These are phyloP conservation scores for Nothocercus julius DNA, from an alignment of 2,113 vertebrate species.

Conservation along the genomic window DNA sequence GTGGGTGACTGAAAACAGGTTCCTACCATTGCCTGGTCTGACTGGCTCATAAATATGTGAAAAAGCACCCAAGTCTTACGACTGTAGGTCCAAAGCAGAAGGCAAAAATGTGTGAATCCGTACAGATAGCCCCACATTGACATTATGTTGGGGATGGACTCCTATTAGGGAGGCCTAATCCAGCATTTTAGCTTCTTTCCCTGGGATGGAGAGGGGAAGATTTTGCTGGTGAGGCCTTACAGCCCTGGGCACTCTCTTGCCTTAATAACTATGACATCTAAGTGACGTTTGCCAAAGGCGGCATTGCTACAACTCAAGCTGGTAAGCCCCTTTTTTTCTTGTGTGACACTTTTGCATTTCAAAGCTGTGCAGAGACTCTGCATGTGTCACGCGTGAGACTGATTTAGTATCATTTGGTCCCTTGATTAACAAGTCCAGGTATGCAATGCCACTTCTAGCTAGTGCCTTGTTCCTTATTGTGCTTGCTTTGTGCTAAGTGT, in stretches of 20 bases:
- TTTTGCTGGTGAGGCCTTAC: too few species aligned
- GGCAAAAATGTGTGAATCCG: not conserved
- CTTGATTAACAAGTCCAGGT: not conserved
- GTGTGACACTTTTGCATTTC: not conserved
- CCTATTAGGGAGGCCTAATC: not conserved
- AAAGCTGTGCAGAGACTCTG: not conserved
- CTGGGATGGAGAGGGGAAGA: too few species aligned
- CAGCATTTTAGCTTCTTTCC: not conserved
- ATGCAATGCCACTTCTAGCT: not conserved
- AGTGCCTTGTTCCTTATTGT: fast-evolving
- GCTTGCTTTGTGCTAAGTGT: not conserved
- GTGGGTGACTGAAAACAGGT: not conserved
- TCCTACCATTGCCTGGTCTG: not conserved
- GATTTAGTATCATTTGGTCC: not conserved
- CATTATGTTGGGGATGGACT: too few species aligned
- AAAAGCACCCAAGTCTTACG: not conserved
- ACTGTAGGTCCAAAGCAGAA: not conserved
- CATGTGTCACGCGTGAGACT: not conserved
- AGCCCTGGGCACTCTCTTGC: too few species aligned
- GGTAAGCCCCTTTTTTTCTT: too few species aligned
- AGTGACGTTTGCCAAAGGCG: too few species aligned
- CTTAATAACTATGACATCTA: too few species aligned
- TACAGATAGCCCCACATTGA: not conserved
- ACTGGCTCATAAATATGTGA: fast-evolving
- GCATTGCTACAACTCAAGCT: not conserved